Base-by-base conservation (phyloP, 2,888 invertebrate species). In the Dermolepida albohirtum region DNA sequence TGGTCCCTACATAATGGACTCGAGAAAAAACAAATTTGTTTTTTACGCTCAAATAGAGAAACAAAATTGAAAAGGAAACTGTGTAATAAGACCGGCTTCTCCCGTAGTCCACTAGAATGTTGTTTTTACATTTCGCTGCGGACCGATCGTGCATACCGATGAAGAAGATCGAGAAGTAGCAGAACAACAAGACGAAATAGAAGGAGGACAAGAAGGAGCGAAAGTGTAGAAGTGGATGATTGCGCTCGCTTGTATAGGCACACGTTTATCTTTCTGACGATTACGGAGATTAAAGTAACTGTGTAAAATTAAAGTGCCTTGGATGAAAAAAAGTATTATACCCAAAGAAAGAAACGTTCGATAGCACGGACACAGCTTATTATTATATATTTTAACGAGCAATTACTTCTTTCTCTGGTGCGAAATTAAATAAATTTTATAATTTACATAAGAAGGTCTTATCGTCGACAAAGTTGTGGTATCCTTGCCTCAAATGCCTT, bases 11-110 rank as follows among this genome's bases (percentile, higher is more conserved):
- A 78, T 80, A 81, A 81, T 81, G 79, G 81, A 80, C 78, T 80
- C 77, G 78, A 80, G 79, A 81, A 80, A 80, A 79, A 80, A 80
- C 80, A 80, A 80, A 80, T 81, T 80, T 80, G 80, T 79, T 80
- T 80, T 80, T 80, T 80, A 80, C 80, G 81, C 79, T 80, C 80
- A 80, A 80, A 80, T 80, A 80, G 79, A 80, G 80, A 80, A 80
- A 80, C 80, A 78, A 80, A 80, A 80, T 80, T 79, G 80, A 80
- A 80, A 79, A 79, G 79, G 80, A 79, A 79, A 79, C 78, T 78
- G 79, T 78, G 47, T 66, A 78, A 79, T 80, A 79, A 79, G 79
- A 78, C 54, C 44, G 44, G 43, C 62, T 66, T 67, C 69, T 64
- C 70, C 71, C 73, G 69, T 70, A 70, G 73, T 71, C 71, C 71